Evolutionary conservation across 2,797 vertebrate genomes (phyloP), one percentile per base, ranked within the genome.

Genomic region (Gymnothorax javanicus): DNA sequence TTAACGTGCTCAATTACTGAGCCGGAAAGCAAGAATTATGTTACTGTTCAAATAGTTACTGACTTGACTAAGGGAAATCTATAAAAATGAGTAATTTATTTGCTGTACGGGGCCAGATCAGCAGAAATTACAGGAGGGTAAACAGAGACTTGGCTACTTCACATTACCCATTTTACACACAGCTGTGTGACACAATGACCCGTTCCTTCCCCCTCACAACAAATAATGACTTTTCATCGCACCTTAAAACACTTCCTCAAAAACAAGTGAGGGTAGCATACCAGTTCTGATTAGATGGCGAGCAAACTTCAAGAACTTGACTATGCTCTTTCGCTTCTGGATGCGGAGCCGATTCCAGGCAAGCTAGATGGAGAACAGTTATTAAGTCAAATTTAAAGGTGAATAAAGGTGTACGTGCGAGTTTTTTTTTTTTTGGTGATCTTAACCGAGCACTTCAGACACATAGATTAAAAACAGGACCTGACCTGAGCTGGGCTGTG

Each of bases 271-370:
- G n/a, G 54, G 2, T 56, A 2, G 87, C 92, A 0, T 90, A 96
- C 95, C 90, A 94, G 12, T 92, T 95, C 64, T 89, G 92, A 85
- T 85, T 87, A 0, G 89, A 85, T 82, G 87, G 90, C 7, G 92
- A 84, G 56, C 89, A 91, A 83, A 92, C 62, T 91, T 91, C 91
- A 56, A 95, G 23, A 56, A 94, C 93, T 73, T 95, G 95, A 93
- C 95, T 96, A 60, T 94, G 93, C 87, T 96, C 93, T 90, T 90
- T 89, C 84, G 89, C 75, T 0, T 84, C 91, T 33, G 91, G 90
- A 83, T 89, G 90, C 79, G 87, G 89, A 62, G 91, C 85, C 0
- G 89, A 82, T 5, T 89, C 88, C 17, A 86, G 17, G 58, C 86
- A 7, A 3, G 87, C 95, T 94, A 50, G n/a, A 89, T 77, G 87